Evolutionary conservation across 2,113 vertebrate genomes (phyloP).

Genomic region (Cyanoderma ruficeps): DNA sequence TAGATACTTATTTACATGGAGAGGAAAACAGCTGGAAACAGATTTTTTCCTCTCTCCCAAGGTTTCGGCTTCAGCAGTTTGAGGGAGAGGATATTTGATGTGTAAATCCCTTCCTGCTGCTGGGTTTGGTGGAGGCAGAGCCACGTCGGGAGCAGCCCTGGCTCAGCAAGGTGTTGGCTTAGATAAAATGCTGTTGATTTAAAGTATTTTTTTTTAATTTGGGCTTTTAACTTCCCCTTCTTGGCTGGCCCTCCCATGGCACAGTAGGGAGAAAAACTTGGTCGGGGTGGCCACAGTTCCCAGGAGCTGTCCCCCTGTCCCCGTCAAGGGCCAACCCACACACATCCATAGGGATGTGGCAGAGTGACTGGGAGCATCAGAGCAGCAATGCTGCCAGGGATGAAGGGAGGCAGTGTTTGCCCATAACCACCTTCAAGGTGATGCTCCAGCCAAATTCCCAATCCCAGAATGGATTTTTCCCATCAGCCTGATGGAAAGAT

Average conservation of each 20-base stretch:
- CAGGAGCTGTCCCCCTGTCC: not conserved
- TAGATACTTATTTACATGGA: not conserved
- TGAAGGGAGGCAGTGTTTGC: not conserved
- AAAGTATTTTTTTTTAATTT: not conserved
- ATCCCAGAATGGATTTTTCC: not conserved
- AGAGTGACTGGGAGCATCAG: not conserved
- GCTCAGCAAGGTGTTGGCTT: not conserved
- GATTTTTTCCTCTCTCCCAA: not conserved
- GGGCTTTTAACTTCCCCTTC: not conserved
- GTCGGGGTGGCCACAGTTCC: rapidly evolving
- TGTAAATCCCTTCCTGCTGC: not conserved
- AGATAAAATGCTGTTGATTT: not conserved
- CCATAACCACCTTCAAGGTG: not conserved
- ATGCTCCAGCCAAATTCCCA: not conserved
- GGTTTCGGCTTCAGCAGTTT: not conserved
- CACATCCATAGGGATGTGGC: rapidly evolving
- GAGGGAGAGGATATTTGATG: not conserved
- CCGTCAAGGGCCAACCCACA: rapidly evolving
- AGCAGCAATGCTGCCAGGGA: rapidly evolving
- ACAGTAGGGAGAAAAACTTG: not conserved
- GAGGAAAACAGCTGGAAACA: not conserved
- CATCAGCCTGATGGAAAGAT: not conserved
- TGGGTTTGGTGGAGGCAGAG: not conserved
- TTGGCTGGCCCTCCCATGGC: not conserved
- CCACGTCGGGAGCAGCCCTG: rapidly evolving